phyloP scores from a whole-genome alignment of 1,140 invertebrate genomes.

The Zophobas atratus region DNA sequence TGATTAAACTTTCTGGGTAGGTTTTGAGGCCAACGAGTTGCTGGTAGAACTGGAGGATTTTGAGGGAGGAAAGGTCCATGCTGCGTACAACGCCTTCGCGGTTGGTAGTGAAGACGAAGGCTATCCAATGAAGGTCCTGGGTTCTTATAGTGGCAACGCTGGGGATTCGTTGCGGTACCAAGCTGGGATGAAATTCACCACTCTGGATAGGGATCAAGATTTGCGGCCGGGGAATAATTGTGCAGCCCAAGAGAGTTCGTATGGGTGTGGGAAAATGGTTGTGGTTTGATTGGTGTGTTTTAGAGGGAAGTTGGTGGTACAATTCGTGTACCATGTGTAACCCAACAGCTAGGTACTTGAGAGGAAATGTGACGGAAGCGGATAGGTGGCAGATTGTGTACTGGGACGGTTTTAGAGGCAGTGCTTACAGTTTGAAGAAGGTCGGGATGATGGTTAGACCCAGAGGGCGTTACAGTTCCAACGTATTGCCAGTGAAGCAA shows the following conservation, averaged over 20 bases:
- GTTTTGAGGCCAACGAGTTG: conserved; percentile 59
- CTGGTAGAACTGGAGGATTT: conserved; percentile 80
- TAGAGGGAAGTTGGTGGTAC: neutral
- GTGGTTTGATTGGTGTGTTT: neutral
- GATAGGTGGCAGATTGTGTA: neutral
- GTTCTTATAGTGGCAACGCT: conserved; percentile 75
- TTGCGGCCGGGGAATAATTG: neutral
- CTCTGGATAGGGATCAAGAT: conserved; percentile 62
- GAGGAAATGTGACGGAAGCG: neutral
- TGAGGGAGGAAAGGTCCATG: conserved; percentile 70
- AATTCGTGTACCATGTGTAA: neutral
- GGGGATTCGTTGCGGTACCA: conserved; percentile 81
- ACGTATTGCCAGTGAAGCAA: too few species aligned
- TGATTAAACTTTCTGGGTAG: conserved; percentile 47
- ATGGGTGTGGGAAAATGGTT: neutral
- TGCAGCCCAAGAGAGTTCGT: neutral
- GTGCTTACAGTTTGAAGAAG: neutral
- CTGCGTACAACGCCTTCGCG: conserved; percentile 77
- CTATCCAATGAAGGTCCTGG: conserved; percentile 76
- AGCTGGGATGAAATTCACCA: conserved; percentile 81
- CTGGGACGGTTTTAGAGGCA: neutral
- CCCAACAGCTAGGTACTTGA: neutral
- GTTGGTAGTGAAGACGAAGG: conserved; percentile 76
- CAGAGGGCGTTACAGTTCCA: neutral
- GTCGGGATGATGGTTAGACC: neutral